These are phyloP conservation scores for Buteo buteo DNA, from an alignment of 2,113 vertebrate species.

Conservation along the genomic window DNA sequence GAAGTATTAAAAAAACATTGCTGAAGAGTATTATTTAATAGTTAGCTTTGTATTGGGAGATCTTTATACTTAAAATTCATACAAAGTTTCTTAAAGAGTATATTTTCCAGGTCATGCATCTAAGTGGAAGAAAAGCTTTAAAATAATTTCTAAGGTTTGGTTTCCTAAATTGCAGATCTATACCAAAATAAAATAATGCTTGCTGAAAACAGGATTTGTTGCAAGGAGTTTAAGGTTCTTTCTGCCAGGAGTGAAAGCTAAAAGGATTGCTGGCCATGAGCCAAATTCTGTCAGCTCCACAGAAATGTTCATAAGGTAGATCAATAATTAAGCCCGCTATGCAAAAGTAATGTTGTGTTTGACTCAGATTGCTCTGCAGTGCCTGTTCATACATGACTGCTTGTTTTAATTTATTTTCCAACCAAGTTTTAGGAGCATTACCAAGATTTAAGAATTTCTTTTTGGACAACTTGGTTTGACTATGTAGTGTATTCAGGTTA, in stretches of 20 bases:
- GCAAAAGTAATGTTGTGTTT: not conserved
- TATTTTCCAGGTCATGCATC: not conserved
- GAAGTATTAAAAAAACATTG: not conserved
- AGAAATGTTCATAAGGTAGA: not conserved
- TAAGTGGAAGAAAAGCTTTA: not conserved
- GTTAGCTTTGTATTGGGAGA: not conserved
- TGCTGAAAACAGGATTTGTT: not conserved
- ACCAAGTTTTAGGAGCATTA: not conserved
- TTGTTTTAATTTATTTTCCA: not conserved
- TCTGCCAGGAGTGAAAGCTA: not conserved
- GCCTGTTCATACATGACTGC: not conserved
- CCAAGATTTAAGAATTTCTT: not conserved
- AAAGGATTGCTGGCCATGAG: not conserved
- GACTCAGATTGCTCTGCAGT: not conserved
- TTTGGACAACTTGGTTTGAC: not conserved
- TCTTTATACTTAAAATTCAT: not conserved
- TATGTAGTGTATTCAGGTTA: not conserved
- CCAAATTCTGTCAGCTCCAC: not conserved
- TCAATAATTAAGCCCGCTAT: constrained; percentile 12
- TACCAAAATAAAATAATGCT: not conserved
- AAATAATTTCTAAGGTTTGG: not conserved
- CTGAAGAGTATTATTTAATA: not conserved
- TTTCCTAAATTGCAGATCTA: not conserved
- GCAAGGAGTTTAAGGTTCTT: not conserved
- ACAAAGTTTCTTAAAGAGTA: not conserved